These are phyloP conservation scores for Enteromius thamalakanensis DNA, from an alignment of 2,797 vertebrate genomes.

Conservation along the genomic window DNA sequence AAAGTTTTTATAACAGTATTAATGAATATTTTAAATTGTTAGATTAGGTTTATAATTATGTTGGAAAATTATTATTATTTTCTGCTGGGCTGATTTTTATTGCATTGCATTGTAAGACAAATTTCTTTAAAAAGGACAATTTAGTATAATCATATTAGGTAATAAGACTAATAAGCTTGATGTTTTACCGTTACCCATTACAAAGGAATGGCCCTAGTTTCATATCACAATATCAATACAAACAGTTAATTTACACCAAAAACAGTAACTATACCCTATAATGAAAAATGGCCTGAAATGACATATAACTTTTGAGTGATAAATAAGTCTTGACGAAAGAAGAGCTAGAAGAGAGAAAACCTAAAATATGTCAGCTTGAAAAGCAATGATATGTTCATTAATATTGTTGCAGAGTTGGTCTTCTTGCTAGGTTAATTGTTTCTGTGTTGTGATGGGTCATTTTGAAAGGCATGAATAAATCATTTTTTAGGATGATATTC, in stretches of 20 bases:
- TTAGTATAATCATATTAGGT: not conserved
- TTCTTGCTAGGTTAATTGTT: not conserved
- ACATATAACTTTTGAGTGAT: not conserved
- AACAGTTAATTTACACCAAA: not conserved
- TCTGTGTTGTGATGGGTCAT: not conserved
- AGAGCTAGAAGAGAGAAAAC: not conserved
- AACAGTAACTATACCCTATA: not conserved
- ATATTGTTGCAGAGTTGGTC: not conserved
- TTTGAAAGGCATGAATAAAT: slow-evolving; percentile 5
- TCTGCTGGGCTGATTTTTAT: not conserved
- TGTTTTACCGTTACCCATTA: too few species aligned
- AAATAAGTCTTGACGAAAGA: not conserved
- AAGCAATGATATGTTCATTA: not conserved
- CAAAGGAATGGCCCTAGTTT: not conserved
- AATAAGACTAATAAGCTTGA: too few species aligned
- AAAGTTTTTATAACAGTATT: not conserved
- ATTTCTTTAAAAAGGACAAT: not conserved
- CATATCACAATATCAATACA: not conserved
- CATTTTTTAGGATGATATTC: not conserved
- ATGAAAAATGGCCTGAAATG: not conserved
- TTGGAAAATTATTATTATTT: not conserved
- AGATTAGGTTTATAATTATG: not conserved
- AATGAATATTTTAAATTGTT: not conserved
- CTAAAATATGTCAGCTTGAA: not conserved
- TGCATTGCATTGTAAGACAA: not conserved